Percentiles rank a stretch among this genome's conserved stretches.
Conservation (phyloP, 2,797 vertebrate species). For the Tokudaia muenninki region DNA sequence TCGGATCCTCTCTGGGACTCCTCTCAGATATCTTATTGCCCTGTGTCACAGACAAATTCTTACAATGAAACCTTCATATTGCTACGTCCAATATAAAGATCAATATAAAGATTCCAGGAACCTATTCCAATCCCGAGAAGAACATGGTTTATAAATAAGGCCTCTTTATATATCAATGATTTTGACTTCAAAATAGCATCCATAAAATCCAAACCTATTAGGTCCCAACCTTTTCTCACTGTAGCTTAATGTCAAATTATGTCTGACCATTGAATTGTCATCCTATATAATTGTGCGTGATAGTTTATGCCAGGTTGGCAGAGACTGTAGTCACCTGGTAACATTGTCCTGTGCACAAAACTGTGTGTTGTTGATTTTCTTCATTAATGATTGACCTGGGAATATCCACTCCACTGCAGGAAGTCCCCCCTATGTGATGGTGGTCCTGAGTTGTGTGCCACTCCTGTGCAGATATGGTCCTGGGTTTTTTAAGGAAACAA, state of each 20-base stretch:
- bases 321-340: not conserved
- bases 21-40: not conserved
- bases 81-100: not conserved
- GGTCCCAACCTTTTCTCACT: not conserved
- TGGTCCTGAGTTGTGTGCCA: not conserved
- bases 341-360: not conserved
- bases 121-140: not conserved
- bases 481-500: not conserved
- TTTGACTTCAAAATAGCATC: not conserved
- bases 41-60: not conserved
- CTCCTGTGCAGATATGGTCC: not conserved
- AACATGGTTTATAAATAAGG: not conserved
- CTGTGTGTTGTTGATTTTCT: too few relatives aligned
- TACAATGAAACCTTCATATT: not conserved
- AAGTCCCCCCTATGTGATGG: not conserved
- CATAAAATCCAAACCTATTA: not conserved
- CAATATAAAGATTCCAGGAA: not conserved
- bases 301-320: not conserved
- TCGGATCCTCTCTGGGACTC: not conserved
- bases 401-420: not conserved
- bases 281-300: not conserved
- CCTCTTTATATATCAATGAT: not conserved
- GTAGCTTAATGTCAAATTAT: not conserved
- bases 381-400: not conserved
- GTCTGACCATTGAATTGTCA: not conserved